Conservation (phyloP, 2,888 invertebrate species). For the Tenthredo livida region DNA sequence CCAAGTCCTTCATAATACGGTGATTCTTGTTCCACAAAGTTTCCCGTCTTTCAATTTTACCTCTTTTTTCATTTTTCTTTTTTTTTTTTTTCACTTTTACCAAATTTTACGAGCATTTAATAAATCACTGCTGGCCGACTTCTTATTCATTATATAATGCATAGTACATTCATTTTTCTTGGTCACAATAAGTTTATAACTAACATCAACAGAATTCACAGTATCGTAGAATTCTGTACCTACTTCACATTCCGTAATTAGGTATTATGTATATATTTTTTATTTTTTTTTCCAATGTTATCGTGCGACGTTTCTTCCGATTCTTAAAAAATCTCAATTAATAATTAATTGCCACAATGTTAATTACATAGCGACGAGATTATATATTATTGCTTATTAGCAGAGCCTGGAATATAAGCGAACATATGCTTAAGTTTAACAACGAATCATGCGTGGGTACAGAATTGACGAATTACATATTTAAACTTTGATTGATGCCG, state of each 20-base stretch:
- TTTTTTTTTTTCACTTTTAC: background rate
- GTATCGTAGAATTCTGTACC: conserved; percentile 17
- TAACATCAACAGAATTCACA: conserved; percentile 33
- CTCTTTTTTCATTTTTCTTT: background rate
- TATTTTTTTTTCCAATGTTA: background rate
- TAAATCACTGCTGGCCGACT: conserved; percentile 4
- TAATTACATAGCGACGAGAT: background rate
- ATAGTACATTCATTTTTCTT: conserved; percentile 26
- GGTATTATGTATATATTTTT: background rate
- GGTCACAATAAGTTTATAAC: conserved; percentile 40
- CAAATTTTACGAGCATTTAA: background rate
- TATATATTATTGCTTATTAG: background rate
- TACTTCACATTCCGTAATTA: background rate
- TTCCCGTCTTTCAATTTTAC: background rate
- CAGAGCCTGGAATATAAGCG: background rate
- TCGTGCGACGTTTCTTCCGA: background rate
- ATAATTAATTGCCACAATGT: background rate
- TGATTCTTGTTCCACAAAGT: conserved; percentile 24
- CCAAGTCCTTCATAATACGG: conserved; percentile 10
- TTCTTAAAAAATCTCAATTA: background rate
- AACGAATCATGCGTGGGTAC: background rate
- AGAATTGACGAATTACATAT: background rate
- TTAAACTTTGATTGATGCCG: background rate
- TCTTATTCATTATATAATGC: background rate
- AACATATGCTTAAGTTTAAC: background rate